phyloP scores from a whole-genome alignment of 2,888 invertebrate species.

The Acleris laterana region DNA sequence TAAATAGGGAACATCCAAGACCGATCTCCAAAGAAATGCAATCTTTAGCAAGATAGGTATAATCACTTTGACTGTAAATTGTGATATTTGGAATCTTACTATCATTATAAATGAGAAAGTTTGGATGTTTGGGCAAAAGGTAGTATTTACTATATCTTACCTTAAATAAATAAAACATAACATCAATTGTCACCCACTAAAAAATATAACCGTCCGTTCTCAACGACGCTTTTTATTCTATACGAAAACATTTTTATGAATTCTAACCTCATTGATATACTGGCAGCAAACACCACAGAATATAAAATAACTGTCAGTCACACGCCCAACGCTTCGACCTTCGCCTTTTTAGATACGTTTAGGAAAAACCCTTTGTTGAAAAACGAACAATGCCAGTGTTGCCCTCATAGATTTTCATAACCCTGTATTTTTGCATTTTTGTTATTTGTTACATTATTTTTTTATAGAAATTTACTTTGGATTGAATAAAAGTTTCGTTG shows the following conservation, averaged over 20 bases:
- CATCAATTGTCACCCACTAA: too few species aligned
- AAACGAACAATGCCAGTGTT: background rate
- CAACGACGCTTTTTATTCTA: background rate
- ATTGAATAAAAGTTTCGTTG: too few species aligned
- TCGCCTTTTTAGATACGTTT: slow-evolving; percentile 12
- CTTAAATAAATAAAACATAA: too few species aligned
- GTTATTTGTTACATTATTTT: background rate
- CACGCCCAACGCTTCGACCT: slow-evolving; percentile 18
- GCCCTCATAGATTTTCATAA: background rate
- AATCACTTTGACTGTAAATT: too few species aligned
- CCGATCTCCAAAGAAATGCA: too few species aligned
- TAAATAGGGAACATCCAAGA: too few species aligned
- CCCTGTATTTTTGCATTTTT: background rate
- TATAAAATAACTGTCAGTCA: slow-evolving; percentile 30
- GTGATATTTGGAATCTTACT: too few species aligned
- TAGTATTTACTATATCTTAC: too few species aligned
- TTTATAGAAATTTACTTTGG: background rate
- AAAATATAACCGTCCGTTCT: too few species aligned
- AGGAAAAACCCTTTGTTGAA: background rate
- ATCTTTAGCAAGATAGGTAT: too few species aligned
- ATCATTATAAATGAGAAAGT: too few species aligned
- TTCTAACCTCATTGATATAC: slow-evolving; percentile 14
- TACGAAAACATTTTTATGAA: background rate
- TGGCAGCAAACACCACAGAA: slow-evolving; percentile 11
- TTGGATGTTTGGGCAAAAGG: too few species aligned